These are phyloP conservation scores for Proterorhinus semilunaris DNA, from an alignment of 2,113 vertebrate genomes.

Conservation along the genomic window DNA sequence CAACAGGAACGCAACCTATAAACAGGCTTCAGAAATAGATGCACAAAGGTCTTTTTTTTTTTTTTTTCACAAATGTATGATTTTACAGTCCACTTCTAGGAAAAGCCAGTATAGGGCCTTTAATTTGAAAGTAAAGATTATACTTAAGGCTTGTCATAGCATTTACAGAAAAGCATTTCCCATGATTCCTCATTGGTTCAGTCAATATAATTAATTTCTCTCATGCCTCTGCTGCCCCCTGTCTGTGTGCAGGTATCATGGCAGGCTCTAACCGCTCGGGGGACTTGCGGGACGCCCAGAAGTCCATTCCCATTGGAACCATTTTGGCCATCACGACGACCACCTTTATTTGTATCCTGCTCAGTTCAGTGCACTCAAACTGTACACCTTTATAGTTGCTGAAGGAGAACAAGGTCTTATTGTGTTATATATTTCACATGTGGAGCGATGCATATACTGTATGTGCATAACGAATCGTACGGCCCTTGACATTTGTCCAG, in stretches of 20 bases:
- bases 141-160: no score
- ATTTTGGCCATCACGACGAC: slow-evolving; percentile 94
- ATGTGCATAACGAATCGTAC: neutral
- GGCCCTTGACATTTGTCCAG: slow-evolving; percentile 70
- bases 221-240: neutral
- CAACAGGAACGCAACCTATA: no score
- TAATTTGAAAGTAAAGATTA: no score
- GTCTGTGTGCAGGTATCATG: slow-evolving; percentile 87
- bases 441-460: neutral
- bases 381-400: neutral
- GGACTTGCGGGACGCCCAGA: slow-evolving; percentile 93
- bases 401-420: neutral
- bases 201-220: neutral
- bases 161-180: no score
- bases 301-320: slow-evolving; percentile 94
- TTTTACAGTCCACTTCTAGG: no score
- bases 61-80: no score
- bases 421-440: neutral
- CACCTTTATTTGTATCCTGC: slow-evolving; percentile 94
- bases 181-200: no score
- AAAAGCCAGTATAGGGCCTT: no score
- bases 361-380: neutral
- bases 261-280: slow-evolving; percentile 96
- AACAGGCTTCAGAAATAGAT: no score
- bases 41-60: no score